Base-by-base conservation (phyloP, 2,797 vertebrate species). In the Smutsia gigantea region DNA sequence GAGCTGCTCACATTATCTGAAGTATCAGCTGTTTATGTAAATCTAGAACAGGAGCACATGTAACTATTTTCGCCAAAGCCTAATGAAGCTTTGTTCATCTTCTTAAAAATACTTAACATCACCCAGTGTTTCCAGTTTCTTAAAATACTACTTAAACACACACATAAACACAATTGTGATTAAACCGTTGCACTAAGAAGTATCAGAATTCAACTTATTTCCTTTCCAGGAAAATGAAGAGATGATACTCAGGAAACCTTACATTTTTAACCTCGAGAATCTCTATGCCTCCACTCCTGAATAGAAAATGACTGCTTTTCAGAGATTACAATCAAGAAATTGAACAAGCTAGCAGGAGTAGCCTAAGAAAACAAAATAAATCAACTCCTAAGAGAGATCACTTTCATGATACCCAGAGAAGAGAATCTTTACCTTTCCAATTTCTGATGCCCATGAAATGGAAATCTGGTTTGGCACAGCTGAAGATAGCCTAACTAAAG, bases 401-500 rank as follows among this genome's bases (percentile, higher is more conserved):
- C 19, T 74, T 27, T 61, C 11, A 25, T 3, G 2, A 4, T 86
- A 68, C 5, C 5, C 2, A 72, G 13, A 51, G 29, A 5, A 87
- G 19, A 91, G 7, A 97, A 81, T 63, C 25, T 94, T 98, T 98
- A 99, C 99, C 99, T 99, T 99, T 97, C 99, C 99, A 84, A 99
- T 99, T 98, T 99, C 99, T 92, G 99, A 99, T 57, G 99, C 99
- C 99, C 99, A 99, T 0, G 99, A 99, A 91, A 99, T 99, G 29
- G 99, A 99, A 94, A 99, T 99, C 98, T 99, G 99, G 98, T 99
- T 99, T 98, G 99, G 99, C 95, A 99, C 99, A 5, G 99, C 99
- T 27, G 99, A 99, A 0, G 99, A 99, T 57, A 99, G 98, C 86
- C 99, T 98, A 87, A 99, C 99, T 31, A 99, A 98, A 72, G 99